Conservation (phyloP, 2,113 vertebrate genomes). For the Mola mola region DNA sequence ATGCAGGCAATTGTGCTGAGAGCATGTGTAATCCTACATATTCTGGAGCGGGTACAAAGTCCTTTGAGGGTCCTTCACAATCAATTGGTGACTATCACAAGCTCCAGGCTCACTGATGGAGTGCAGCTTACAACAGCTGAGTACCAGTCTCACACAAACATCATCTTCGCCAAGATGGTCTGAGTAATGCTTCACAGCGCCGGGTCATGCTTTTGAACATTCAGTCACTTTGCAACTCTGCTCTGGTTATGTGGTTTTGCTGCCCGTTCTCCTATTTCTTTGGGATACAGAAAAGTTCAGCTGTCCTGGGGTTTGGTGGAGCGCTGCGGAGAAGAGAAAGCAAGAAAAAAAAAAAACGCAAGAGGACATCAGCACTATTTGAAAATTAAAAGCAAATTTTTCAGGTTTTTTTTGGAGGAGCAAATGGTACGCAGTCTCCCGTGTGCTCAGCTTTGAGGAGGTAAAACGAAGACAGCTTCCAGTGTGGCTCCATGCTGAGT, state of each 20-base stretch:
- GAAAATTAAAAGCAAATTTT: constrained; percentile 81
- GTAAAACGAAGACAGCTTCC: constrained; percentile 71
- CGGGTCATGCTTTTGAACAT: constrained; percentile 19
- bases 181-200: constrained; percentile 27
- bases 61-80: constrained; percentile 42
- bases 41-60: constrained; percentile 27
- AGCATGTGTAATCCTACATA: constrained; percentile 10
- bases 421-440: constrained; percentile 59
- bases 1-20: constrained; percentile 25
- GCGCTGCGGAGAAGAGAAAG: constrained; percentile 53
- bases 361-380: constrained; percentile 68
- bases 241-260: constrained; percentile 60
- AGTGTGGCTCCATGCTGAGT: constrained; percentile 71
- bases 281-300: constrained; percentile 54
- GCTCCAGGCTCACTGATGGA: constrained; percentile 42
- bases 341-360: constrained; percentile 23
- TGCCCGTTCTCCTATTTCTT: constrained; percentile 64
- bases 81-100: constrained; percentile 37
- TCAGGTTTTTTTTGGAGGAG: constrained; percentile 53
- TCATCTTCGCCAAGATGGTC: constrained; percentile 51
- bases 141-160: constrained; percentile 33
- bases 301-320: constrained; percentile 46
- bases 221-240: constrained; percentile 44
- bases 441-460: constrained; percentile 62
- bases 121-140: constrained; percentile 44